Conservation (phyloP, 2,797 vertebrate genomes). For the Galago senegalensis region DNA sequence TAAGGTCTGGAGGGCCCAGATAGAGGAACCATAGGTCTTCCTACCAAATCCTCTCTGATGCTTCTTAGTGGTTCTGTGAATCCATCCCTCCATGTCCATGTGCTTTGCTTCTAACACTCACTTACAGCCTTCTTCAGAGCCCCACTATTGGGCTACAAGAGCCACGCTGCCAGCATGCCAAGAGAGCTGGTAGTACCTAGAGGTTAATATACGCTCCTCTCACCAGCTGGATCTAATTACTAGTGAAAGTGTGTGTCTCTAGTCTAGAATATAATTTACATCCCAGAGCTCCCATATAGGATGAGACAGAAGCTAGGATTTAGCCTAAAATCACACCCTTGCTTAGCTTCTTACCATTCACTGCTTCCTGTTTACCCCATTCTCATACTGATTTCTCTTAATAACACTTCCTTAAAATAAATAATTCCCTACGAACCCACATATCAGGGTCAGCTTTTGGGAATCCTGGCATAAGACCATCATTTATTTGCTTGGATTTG, state of each 20-base stretch:
- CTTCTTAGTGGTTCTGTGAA: neutral
- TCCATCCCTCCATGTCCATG: neutral
- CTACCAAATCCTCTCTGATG: neutral
- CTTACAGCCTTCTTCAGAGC: neutral
- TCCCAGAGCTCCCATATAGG: neutral
- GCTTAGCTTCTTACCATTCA: neutral
- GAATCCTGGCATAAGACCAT: neutral
- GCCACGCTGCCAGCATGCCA: neutral
- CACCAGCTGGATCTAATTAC: neutral
- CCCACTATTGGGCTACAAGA: neutral
- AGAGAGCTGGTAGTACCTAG: neutral
- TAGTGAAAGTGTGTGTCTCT: neutral
- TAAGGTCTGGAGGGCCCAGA: neutral
- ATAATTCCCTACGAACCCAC: neutral
- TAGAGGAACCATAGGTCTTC: neutral
- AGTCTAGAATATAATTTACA: neutral
- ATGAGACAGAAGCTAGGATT: constrained; percentile 11
- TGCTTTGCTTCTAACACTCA: constrained; percentile 30
- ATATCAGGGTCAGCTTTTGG: neutral
- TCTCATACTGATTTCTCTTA: neutral
- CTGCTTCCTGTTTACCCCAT: neutral
- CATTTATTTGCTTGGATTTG: neutral
- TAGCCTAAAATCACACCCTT: neutral
- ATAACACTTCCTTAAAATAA: neutral
- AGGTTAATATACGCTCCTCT: neutral